phyloP scores from a whole-genome alignment of 1,140 invertebrate genomes.

The Acromyrmex echinatior region DNA sequence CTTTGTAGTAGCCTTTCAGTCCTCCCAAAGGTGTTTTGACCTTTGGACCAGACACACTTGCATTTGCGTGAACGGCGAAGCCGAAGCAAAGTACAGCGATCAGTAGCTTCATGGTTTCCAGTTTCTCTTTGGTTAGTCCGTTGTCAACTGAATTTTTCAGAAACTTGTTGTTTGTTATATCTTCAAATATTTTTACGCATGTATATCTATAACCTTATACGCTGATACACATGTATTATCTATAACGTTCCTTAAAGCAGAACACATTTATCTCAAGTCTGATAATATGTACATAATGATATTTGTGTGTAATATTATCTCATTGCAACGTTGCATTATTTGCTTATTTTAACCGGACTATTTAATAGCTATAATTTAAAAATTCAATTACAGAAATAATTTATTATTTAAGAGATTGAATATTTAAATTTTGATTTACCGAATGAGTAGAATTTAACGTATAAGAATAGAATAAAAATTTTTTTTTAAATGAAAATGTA shows the following conservation, averaged over 20 bases:
- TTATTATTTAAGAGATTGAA: neutral
- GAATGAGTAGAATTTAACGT: neutral
- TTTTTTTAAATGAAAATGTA: neutral
- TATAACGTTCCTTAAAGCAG: neutral
- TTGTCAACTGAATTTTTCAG: neutral
- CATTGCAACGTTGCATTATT: neutral
- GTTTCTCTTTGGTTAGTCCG: neutral
- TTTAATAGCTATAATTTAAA: neutral
- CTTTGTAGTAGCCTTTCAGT: conserved; percentile 81
- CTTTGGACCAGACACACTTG: conserved; percentile 70
- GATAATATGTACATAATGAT: neutral
- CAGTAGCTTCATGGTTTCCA: neutral
- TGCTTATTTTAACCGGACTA: neutral
- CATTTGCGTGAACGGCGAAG: conserved; percentile 11
- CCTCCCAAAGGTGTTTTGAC: conserved; percentile 79
- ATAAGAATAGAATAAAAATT: neutral
- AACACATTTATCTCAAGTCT: neutral
- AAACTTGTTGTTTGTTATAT: neutral
- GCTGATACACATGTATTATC: neutral
- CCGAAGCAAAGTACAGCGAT: neutral
- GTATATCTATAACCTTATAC: no score
- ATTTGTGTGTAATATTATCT: neutral
- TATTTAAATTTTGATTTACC: neutral
- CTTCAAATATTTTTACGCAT: neutral
- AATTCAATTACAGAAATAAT: neutral